Conservation (phyloP, 2,888 invertebrate genomes). For the Leistus spinibarbis region DNA sequence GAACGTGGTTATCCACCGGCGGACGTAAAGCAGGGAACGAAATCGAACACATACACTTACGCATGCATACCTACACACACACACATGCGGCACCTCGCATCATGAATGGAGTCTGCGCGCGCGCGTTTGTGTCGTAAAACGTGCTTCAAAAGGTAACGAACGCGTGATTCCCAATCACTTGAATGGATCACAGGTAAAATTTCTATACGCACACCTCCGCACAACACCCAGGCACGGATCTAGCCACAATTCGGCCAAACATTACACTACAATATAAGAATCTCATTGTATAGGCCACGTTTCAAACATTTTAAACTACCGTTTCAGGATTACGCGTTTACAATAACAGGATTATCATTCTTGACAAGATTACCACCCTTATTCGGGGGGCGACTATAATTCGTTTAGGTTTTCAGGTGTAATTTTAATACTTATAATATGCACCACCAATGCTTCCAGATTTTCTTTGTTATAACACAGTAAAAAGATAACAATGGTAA, state of each 20-base stretch:
- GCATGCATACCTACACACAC: neutral
- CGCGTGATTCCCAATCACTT: slow-evolving; percentile 32
- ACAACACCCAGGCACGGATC: slow-evolving; percentile 2
- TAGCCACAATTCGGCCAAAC: neutral
- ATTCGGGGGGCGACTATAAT: no score
- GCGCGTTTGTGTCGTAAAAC: slow-evolving; percentile 41
- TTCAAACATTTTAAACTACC: neutral
- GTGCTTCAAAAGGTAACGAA: slow-evolving; percentile 44
- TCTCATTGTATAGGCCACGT: neutral
- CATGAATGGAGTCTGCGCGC: neutral
- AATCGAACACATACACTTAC: slow-evolving; percentile 15
- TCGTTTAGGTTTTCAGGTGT: no score
- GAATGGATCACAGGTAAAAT: slow-evolving; percentile 22
- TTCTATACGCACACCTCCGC: slow-evolving; percentile 12
- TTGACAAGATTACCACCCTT: no score
- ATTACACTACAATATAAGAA: neutral
- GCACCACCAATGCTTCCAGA: no score
- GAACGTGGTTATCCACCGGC: neutral
- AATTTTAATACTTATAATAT: no score
- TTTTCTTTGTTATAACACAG: no score
- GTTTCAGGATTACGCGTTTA: neutral
- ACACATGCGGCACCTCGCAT: neutral
- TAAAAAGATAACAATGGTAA: no score
- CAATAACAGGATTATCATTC: neutral
- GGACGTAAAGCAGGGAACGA: slow-evolving; percentile 9